Percentiles rank a stretch among this genome's conserved stretches.
Evolutionary conservation across 30 jellyfish, hydroid and myxozoan genomes (phyloP).

Genomic region (Hydractinia symbiolongicarpus): DNA sequence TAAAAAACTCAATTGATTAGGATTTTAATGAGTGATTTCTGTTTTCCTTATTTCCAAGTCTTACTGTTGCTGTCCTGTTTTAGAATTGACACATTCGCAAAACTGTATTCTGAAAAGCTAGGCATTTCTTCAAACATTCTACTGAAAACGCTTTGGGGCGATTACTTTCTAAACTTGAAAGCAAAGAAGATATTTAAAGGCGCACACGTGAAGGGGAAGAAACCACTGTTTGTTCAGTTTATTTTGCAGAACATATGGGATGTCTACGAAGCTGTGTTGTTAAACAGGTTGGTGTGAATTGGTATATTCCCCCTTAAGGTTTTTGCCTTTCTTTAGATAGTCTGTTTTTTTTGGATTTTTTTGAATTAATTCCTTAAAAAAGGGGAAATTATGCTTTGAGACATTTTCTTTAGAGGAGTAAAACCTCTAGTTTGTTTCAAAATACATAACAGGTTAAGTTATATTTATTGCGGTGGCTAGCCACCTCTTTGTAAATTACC

Average conservation of each 20-base stretch:
- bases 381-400: too few species aligned
- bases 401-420: too few species aligned
- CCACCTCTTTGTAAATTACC: too few species aligned
- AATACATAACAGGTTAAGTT: too few species aligned
- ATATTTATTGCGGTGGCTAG: too few species aligned
- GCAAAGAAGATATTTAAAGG: slow-evolving; percentile 83
- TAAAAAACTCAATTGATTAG: too few species aligned
- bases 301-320: neutral
- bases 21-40: too few species aligned
- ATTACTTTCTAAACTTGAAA: slow-evolving; percentile 67
- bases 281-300: slow-evolving; percentile 50
- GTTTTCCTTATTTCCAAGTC: too few species aligned
- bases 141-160: slow-evolving; percentile 92
- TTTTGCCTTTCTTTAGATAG: neutral
- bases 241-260: slow-evolving; percentile 81
- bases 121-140: slow-evolving; percentile 66
- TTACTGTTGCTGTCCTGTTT: neutral
- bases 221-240: slow-evolving; percentile 90
- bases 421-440: too few species aligned
- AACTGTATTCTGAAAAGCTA: slow-evolving; percentile 60
- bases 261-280: slow-evolving; percentile 79
- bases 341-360: neutral
- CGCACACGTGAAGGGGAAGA: slow-evolving; percentile 88
- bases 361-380: too few species aligned
- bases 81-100: slow-evolving; percentile 84